These are phyloP conservation scores for Torymus aiolomorphi DNA, from an alignment of 2,888 invertebrate species.

Conservation along the genomic window DNA sequence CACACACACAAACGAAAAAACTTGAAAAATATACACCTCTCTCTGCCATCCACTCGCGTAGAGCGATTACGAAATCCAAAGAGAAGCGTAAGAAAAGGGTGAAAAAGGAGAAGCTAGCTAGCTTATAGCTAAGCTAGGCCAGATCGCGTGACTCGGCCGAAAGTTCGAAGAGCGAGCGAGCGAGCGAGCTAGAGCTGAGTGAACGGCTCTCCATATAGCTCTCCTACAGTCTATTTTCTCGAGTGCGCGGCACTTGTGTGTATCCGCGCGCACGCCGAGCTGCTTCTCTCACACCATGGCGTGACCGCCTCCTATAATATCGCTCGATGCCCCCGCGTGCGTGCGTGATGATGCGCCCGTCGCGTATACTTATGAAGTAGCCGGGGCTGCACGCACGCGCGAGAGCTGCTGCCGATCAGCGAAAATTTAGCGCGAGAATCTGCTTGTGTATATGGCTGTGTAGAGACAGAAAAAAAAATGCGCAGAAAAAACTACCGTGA, in stretches of 20 bases:
- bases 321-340: conserved; percentile 37
- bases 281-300: conserved; percentile 35
- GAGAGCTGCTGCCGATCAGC: too few relatives aligned
- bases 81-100: background rate
- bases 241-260: conserved; percentile 43
- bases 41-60: background rate
- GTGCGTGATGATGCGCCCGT: too few relatives aligned
- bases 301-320: conserved; percentile 54
- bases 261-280: background rate
- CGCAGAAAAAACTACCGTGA: too few relatives aligned
- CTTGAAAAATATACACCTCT: background rate
- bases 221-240: conserved; percentile 37
- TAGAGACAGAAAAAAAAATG: too few relatives aligned
- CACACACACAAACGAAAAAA: too few relatives aligned
- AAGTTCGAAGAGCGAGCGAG: conserved; percentile 25
- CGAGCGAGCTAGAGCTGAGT: background rate
- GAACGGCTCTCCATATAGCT: conserved; percentile 41
- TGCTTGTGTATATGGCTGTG: too few relatives aligned
- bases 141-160: conserved; percentile 60
- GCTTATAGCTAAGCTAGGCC: conserved; percentile 6
- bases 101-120: too few relatives aligned
- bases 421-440: too few relatives aligned
- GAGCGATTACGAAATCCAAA: conserved; percentile 29
- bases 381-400: too few relatives aligned
- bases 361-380: too few relatives aligned